Evolutionary conservation across 2,113 vertebrate species (phyloP), one percentile per base, ranked within the genome.

Genomic region (Aramus guarauna): DNA sequence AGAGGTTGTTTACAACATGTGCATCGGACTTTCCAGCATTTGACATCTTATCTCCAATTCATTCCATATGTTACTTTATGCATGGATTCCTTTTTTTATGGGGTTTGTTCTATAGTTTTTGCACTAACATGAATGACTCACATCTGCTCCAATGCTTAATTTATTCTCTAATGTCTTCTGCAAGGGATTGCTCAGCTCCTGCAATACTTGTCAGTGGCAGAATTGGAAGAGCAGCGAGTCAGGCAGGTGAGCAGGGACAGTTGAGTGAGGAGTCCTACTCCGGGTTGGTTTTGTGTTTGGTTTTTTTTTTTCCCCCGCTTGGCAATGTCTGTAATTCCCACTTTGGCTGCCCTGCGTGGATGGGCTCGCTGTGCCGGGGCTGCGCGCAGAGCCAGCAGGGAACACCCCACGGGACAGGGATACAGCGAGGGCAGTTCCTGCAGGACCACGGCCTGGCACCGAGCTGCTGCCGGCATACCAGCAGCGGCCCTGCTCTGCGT

Each of bases 141-240:
- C 98, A 98, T 98, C 98, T 98, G 98, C 90, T 98, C 91, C 92
- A 50, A 83, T 91, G 94, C 80, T 94, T 95, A 90, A 96, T 98
- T 97, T 97, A 88, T 95, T 96, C 94, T 90, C 73, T 96, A 94
- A 97, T 95, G 94, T 95, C 95, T 97, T 94, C 90, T 94, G 94
- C 58, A 64, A 95, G 81, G 78, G 68, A 59, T 95, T 86, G 93
- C 87, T 92, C 67, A 92, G 88, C 60, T 96, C 22, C 4, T 66
- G 50, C 55, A 30, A 29, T 91, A 64, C 67, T 94, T 92, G 83
- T 82, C 84, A 93, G 66, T 1, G 15, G 39, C 34, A 47, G 85
- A 52, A 79, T 55, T 3, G 5, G 45, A 50, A 68, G 41, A 88
- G 76, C 76, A 37, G 43, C 4, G 8, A n/a, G 47, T 58, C 74